A percentile compares a stretch with the other conserved stretches of the same genome.
These are phyloP conservation scores for Temnothorax curvispinosus DNA, from an alignment of 1,140 invertebrate species.

Conservation along the genomic window DNA sequence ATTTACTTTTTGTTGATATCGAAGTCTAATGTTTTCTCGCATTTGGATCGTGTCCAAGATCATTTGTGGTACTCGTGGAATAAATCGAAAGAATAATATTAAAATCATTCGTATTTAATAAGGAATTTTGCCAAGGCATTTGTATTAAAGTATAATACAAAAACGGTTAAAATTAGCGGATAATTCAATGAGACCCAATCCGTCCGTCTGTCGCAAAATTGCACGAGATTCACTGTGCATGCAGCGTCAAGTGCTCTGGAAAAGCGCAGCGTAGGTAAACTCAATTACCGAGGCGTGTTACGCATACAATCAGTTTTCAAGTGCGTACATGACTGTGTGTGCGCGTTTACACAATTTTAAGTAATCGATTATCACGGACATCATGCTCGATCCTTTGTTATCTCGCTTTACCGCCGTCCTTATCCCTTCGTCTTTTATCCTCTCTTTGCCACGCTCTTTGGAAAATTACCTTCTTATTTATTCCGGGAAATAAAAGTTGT, in stretches of 20 bases:
- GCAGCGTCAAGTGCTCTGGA: constrained; percentile 47
- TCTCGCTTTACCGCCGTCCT: neutral
- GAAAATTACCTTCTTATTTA: constrained; percentile 37
- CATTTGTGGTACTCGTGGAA: neutral
- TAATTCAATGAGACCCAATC: neutral
- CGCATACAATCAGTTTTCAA: constrained; percentile 56
- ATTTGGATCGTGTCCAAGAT: neutral
- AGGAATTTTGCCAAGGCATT: neutral
- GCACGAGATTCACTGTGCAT: constrained; percentile 38
- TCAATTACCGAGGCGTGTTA: constrained; percentile 47
- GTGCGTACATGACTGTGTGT: constrained; percentile 20
- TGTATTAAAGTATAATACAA: neutral
- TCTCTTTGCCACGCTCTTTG: neutral
- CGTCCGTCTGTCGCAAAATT: constrained; percentile 26
- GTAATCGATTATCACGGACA: constrained; percentile 48
- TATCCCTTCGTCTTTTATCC: neutral
- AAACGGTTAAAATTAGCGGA: neutral
- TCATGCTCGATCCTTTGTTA: neutral
- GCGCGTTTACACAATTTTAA: constrained; percentile 45
- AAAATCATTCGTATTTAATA: neutral
- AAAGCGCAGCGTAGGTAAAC: constrained; percentile 45
- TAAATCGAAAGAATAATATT: neutral
- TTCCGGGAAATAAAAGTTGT: constrained; percentile 18
- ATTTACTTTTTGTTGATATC: neutral
- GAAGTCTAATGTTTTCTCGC: neutral